Evolutionary conservation across 2,888 invertebrate species (phyloP).

Genomic region (Maniola hyperantus): DNA sequence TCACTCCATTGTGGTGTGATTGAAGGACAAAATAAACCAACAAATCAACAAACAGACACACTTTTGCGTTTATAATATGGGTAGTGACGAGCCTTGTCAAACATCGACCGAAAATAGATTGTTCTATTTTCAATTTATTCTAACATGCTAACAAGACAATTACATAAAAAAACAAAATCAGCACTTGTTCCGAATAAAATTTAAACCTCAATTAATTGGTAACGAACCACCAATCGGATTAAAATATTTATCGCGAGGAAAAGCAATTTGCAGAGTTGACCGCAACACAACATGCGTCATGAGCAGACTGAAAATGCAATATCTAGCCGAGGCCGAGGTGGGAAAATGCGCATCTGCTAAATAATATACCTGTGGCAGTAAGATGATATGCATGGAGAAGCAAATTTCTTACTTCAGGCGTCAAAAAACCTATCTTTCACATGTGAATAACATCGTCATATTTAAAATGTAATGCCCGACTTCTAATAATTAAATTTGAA

Average conservation of each 20-base stretch:
- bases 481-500: no score
- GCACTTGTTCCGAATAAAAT: slow-evolving; percentile 50
- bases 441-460: no score
- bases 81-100: not conserved
- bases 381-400: not conserved
- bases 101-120: not conserved
- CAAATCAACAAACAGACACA: no score
- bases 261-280: slow-evolving; percentile 78
- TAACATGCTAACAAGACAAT: not conserved
- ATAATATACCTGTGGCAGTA: slow-evolving; percentile 9
- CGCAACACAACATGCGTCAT: slow-evolving; percentile 75
- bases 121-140: no score
- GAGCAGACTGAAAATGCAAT: slow-evolving; percentile 72
- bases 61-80: no score
- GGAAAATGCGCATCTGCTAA: slow-evolving; percentile 26
- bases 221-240: slow-evolving; percentile 77
- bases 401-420: not conserved
- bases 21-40: no score
- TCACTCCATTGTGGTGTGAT: no score
- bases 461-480: no score
- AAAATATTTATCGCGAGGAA: slow-evolving; percentile 79
- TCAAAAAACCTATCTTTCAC: no score
- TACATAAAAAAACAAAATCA: slow-evolving; percentile 21
- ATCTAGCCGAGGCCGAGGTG: slow-evolving; percentile 44
- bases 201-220: slow-evolving; percentile 77